phyloP scores from a whole-genome alignment of 2,888 invertebrate species.

The Drosophila setosimentum region DNA sequence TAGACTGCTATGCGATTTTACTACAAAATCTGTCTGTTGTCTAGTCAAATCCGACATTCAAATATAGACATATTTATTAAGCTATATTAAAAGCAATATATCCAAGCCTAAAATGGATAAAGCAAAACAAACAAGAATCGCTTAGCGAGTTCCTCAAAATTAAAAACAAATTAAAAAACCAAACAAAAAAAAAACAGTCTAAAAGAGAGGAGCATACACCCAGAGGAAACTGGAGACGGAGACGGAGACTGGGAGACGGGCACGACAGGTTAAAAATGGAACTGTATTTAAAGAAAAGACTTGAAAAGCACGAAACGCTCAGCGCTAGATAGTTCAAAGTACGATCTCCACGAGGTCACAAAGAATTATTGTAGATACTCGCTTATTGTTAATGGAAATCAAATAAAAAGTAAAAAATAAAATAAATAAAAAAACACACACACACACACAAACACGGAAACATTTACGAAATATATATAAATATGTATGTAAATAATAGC shows the following conservation, averaged over 20 bases:
- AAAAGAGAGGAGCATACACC: background rate
- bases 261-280: constrained; percentile 16
- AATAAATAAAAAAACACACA: constrained; percentile 1
- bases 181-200: background rate
- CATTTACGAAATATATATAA: constrained; percentile 8
- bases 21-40: constrained; percentile 1
- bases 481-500: background rate
- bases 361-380: constrained; percentile 43
- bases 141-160: background rate
- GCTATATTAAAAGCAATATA: background rate
- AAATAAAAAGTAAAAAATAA: constrained; percentile 7
- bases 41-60: constrained; percentile 12
- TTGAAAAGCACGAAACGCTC: constrained; percentile 53
- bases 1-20: background rate
- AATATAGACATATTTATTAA: background rate
- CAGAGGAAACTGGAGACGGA: background rate
- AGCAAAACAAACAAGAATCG: background rate
- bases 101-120: background rate
- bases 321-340: constrained; percentile 49
- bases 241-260: background rate
- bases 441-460: constrained; percentile 8
- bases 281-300: constrained; percentile 57
- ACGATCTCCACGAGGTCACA: constrained; percentile 31
- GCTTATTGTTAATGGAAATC: constrained; percentile 29
- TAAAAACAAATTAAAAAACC: no score